These are phyloP conservation scores for Diogma glabrata DNA, from an alignment of 2,888 invertebrate species.

Conservation along the genomic window DNA sequence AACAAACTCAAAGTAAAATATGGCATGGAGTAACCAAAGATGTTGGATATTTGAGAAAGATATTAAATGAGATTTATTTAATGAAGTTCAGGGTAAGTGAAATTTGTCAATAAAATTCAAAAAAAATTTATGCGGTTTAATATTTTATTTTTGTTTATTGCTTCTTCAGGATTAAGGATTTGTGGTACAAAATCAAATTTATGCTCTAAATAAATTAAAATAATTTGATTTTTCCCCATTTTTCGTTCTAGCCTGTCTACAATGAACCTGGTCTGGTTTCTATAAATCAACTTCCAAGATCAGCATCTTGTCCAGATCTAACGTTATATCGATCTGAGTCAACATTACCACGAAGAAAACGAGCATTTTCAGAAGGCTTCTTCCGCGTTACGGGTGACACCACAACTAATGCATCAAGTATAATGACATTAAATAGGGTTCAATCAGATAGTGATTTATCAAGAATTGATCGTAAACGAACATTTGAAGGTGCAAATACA, in stretches of 20 bases:
- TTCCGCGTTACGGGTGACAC: conserved; percentile 25
- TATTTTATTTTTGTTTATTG: too few relatives aligned
- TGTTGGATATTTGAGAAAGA: conserved; percentile 56
- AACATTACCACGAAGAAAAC: conserved; percentile 39
- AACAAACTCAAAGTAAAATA: conserved; percentile 65
- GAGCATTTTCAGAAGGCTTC: conserved; percentile 56
- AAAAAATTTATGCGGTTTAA: background rate
- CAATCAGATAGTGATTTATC: conserved; percentile 65
- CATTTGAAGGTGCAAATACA: conserved; percentile 49
- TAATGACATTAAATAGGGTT: background rate
- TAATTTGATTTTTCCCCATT: background rate
- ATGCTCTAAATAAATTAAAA: background rate
- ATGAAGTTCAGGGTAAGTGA: conserved; percentile 66
- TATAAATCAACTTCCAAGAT: conserved; percentile 41
- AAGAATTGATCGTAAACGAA: conserved; percentile 65
- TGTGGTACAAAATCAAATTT: background rate
- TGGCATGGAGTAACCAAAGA: conserved; percentile 66
- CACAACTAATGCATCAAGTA: background rate
- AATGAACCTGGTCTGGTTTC: conserved; percentile 43
- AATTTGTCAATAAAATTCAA: background rate
- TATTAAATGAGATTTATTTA: conserved; percentile 71
- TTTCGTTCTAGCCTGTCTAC: conserved; percentile 56
- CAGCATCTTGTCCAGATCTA: conserved; percentile 58
- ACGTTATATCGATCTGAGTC: conserved; percentile 46
- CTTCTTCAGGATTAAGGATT: too few relatives aligned